These are phyloP conservation scores for Brachionus rotundiformis DNA, from an alignment of 1,140 invertebrate species.

Conservation along the genomic window DNA sequence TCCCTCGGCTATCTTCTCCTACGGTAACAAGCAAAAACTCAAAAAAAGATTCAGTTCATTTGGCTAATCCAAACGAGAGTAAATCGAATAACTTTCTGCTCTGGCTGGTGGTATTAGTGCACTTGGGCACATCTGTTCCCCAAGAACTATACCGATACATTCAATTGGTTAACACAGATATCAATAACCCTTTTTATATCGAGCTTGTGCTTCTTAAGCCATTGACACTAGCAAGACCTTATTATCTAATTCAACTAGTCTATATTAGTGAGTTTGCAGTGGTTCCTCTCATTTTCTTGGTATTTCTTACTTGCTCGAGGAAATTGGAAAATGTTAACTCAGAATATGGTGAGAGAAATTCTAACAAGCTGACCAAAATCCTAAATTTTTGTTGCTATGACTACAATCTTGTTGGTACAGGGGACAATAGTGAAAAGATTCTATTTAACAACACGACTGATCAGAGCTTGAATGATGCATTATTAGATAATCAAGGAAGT, in stretches of 20 bases:
- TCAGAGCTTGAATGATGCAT: constrained; percentile 39
- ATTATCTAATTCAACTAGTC: constrained; percentile 34
- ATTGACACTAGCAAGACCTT: background rate
- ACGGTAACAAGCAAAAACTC: background rate
- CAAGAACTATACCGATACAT: constrained; percentile 34
- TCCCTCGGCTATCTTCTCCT: background rate
- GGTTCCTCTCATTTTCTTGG: constrained; percentile 15
- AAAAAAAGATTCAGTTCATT: background rate
- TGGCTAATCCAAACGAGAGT: background rate
- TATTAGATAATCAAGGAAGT: constrained; percentile 6
- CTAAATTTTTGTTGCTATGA: constrained; percentile 31
- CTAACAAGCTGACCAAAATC: background rate
- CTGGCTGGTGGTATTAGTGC: background rate
- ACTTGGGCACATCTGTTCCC: constrained; percentile 19
- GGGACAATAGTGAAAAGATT: background rate
- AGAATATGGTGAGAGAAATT: background rate
- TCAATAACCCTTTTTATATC: background rate
- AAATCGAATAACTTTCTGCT: constrained; percentile 7
- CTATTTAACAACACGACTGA: constrained; percentile 30
- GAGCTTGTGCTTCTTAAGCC: background rate
- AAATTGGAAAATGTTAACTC: background rate
- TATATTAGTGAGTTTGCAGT: constrained; percentile 34
- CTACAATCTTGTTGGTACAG: background rate
- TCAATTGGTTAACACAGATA: background rate
- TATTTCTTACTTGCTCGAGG: constrained; percentile 13